phyloP scores from a whole-genome alignment of 1,140 invertebrate genomes.

The Atopsyche davidsoni region DNA sequence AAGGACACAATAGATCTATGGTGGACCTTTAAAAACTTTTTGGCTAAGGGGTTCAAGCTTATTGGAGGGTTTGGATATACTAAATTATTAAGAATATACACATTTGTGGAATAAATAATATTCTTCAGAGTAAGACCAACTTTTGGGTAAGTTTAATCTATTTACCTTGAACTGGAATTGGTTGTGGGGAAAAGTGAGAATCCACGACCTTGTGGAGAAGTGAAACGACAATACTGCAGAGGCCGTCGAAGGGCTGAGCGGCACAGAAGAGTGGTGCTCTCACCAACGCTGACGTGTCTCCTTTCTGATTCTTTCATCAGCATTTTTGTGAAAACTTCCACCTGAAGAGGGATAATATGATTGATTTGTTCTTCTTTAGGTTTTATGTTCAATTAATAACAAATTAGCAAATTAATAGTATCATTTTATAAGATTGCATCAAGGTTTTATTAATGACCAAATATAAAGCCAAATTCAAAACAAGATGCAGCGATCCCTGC shows the following conservation, averaged over 20 bases:
- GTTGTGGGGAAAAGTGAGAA: slow-evolving; percentile 2
- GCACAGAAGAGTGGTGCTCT: neutral
- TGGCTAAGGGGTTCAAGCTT: slow-evolving; percentile 3
- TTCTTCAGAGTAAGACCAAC: neutral
- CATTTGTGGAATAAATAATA: neutral
- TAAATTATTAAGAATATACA: neutral
- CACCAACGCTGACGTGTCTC: neutral
- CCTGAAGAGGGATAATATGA: no score
- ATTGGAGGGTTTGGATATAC: slow-evolving; percentile 4
- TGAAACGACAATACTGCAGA: slow-evolving; percentile 8
- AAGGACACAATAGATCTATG: neutral
- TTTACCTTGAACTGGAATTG: slow-evolving; percentile 5
- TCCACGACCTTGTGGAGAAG: neutral
- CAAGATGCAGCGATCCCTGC: no score
- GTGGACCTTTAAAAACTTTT: slow-evolving; percentile 2
- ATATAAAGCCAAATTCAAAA: no score
- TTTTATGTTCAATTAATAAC: no score
- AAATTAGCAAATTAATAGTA: neutral
- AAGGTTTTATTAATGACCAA: no score
- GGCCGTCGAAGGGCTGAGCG: neutral
- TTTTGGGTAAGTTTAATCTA: neutral
- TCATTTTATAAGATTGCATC: neutral
- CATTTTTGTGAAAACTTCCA: neutral
- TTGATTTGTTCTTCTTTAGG: no score
- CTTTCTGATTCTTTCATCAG: neutral